Evolutionary conservation across 2,797 vertebrate species (phyloP), one percentile per base, ranked within the genome.

Genomic region (Chaetophractus vellerosus): DNA sequence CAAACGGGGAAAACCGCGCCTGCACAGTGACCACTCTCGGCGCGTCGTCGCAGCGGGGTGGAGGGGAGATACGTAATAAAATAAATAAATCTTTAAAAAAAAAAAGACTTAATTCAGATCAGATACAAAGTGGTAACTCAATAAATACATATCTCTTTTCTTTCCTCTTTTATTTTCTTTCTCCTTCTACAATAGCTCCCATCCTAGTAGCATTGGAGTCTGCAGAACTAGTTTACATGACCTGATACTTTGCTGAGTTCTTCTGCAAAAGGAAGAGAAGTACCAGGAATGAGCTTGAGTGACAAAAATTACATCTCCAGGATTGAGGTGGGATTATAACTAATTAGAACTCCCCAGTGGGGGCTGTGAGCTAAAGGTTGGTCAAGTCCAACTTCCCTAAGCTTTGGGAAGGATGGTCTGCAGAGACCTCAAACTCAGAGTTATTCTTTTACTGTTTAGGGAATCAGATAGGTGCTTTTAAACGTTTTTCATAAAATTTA

Each of bases 281-380:
- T 41, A 24, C 63, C 31, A 52, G 50, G 48, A 94, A 74, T 63
- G 28, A 63, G 5, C n/a, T 31, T 36, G 66, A n/a, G 9, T 36
- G 33, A 80, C 64, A 52, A 23, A 75, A 83, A 71, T 0, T 4
- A 10, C 38, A 31, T 96, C 90, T 61, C 19, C 36, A 88, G n/a
- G 50, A 24, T 66, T 94, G 50, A 61, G 6, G 33, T 85, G 59
- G 26, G 4, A 90, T 87, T 94, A 55, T 26, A 75, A 85, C 80
- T 41, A 28, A 12, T 93, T 50, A 71, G 45, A 95, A 84, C 15
- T 91, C 61, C 24, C 24, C 28, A 55, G 24, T 41, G 8, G n/a
- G 41, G n/a, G 1, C 23, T 63, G 8, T 26, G 45, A 87, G 41
- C 33, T 79, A 50, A 92, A 66, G 19, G 7, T 19, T 63, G 6